Conservation (phyloP, 2,113 vertebrate species). For the Amblyornis subalaris region DNA sequence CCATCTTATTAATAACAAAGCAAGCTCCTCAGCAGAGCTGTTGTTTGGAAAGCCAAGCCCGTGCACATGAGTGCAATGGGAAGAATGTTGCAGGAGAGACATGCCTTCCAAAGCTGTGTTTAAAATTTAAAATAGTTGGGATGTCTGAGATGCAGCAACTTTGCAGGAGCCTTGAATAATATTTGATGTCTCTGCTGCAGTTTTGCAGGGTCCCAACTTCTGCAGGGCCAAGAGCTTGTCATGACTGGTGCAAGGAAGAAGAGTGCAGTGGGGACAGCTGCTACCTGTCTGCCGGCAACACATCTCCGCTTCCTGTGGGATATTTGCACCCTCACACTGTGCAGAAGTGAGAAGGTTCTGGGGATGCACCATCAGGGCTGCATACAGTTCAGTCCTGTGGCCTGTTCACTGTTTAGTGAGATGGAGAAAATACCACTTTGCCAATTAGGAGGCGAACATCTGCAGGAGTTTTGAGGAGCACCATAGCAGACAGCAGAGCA, state of each 20-base stretch:
- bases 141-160: constrained; percentile 19
- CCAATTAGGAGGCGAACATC: background rate
- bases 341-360: background rate
- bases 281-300: rapidly evolving
- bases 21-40: background rate
- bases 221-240: background rate
- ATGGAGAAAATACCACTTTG: background rate
- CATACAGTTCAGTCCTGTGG: background rate
- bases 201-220: background rate
- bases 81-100: constrained; percentile 41
- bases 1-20: constrained; percentile 53
- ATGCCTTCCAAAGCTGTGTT: constrained; percentile 38
- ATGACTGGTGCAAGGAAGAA: background rate
- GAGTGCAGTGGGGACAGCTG: background rate
- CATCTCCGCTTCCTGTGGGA: background rate
- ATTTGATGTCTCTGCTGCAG: background rate
- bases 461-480: background rate
- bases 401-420: background rate
- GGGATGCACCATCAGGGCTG: rapidly evolving
- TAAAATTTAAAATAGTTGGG: constrained; percentile 46
- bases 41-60: constrained; percentile 46
- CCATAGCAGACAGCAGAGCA: background rate
- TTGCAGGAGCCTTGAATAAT: background rate
- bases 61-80: constrained; percentile 1
- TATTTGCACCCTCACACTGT: background rate